Base-by-base conservation (phyloP, 2,113 vertebrate species). In the Leptobrachium leishanense region DNA sequence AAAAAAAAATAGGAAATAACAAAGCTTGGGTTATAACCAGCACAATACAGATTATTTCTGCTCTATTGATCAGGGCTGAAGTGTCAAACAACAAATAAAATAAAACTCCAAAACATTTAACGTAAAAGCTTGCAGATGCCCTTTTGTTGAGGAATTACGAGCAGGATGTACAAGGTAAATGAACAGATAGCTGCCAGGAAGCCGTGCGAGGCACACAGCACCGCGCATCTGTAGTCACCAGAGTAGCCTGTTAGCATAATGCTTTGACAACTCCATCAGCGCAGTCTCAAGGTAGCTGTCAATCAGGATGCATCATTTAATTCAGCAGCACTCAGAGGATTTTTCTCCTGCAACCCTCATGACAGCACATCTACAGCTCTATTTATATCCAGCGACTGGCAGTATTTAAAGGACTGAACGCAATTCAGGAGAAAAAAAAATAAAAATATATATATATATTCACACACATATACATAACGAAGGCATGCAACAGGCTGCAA, bases 201-300 rank as follows among this genome's bases (percentile, higher is more conserved):
- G 41, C 75, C 1, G 50, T 41, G 72, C 15, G 59, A 67, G 76
- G 86, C 84, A 85, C 84, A 88, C 85, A 84, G 89, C 89, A 83
- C 80, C 50, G 81, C 87, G 84, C 93, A 92, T 95, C 93, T 92
- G 94, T 91, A 85, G 88, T 75, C 84, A 85, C 83, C 72, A 86
- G 84, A 90, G 91, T 90, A 85, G 93, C 87, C 94, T 88, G 91
- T 87, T 87, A 88, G 92, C 95, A 86, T 81, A 87, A 85, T 8
- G 91, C 93, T 83, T 90, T 97, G 96, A 98, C 96, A 95, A 94
- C 98, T 99, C 96, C 97, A 99, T 98, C 96, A 93, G 94, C 87
- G 85, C 88, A 88, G 95, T 97, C 97, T 97, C 96, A 92, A 94
- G 95, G 97, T 97, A 95, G 95, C 95, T 94, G 96, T 96, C 98